Percentiles rank a stretch among this genome's conserved stretches.
Evolutionary conservation across 2,113 vertebrate genomes (phyloP).

Genomic region (Synodontis membranacea): DNA sequence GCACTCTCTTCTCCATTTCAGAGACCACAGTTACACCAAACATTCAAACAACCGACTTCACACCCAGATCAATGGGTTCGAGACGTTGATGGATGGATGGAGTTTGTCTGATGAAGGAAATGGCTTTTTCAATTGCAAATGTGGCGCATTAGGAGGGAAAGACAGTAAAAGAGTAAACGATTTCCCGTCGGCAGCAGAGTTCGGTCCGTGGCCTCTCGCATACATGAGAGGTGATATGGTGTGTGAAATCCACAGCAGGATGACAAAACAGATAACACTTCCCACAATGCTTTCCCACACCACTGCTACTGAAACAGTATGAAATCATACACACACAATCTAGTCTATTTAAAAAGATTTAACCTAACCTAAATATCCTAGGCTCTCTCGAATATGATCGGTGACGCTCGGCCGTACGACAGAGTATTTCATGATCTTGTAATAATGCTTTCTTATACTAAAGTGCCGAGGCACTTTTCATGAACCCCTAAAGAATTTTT

Average conservation of each 20-base stretch:
- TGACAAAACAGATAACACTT: constrained; percentile 14
- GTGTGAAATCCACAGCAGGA: constrained; percentile 29
- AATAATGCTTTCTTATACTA: not conserved
- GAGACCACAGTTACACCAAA: constrained; percentile 66
- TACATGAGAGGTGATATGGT: constrained; percentile 1
- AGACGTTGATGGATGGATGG: constrained; percentile 28
- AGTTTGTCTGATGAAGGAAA: constrained; percentile 19
- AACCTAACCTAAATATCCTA: not conserved
- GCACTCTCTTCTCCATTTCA: constrained; percentile 57
- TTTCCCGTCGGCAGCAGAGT: constrained; percentile 5
- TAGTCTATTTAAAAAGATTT: not conserved
- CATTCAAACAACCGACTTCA: constrained; percentile 46
- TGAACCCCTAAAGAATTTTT: no score
- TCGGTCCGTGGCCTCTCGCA: not conserved
- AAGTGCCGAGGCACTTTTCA: not conserved
- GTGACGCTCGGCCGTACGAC: not conserved
- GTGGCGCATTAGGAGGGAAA: not conserved
- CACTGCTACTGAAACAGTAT: not conserved
- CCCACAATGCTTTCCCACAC: constrained; percentile 25
- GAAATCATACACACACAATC: not conserved
- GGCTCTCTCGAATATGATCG: not conserved
- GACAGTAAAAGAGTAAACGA: constrained; percentile 35
- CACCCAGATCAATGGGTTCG: constrained; percentile 19
- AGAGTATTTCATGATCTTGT: not conserved
- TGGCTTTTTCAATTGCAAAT: constrained; percentile 46